Evolutionary conservation across 2,888 invertebrate species (phyloP).

Genomic region (Troides helena): DNA sequence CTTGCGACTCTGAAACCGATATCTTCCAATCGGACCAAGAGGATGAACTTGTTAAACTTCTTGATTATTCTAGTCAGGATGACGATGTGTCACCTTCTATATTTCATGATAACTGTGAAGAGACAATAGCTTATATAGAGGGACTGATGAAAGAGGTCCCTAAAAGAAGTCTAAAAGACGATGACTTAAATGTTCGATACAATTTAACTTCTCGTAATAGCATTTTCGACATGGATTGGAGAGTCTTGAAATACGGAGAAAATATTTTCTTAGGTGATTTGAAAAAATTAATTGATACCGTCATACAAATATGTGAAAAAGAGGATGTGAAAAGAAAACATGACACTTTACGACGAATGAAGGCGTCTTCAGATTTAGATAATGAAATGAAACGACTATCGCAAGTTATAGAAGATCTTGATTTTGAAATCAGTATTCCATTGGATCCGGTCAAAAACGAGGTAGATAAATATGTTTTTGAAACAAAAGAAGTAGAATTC

Average conservation of each 20-base stretch:
- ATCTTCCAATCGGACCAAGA: conserved; percentile 89
- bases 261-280: conserved; percentile 72
- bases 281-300: conserved; percentile 64
- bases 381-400: conserved; percentile 71
- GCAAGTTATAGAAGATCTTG: conserved; percentile 67
- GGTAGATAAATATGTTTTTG: conserved; percentile 44
- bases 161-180: conserved; percentile 47
- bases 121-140: conserved; percentile 67
- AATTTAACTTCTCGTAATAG: conserved; percentile 67
- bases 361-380: conserved; percentile 64
- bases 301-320: conserved; percentile 53
- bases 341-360: conserved; percentile 49
- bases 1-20: conserved; percentile 85
- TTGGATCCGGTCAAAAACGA: conserved; percentile 41
- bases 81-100: conserved; percentile 76
- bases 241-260: conserved; percentile 73
- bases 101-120: conserved; percentile 72
- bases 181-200: conserved; percentile 62
- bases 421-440: conserved; percentile 46
- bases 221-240: conserved; percentile 72
- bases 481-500: conserved; percentile 39
- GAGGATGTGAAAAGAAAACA: conserved; percentile 54
- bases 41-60: conserved; percentile 86
- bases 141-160: conserved; percentile 52
- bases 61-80: conserved; percentile 85